Evolutionary conservation across 2,888 invertebrate genomes (phyloP), one percentile per base, ranked within the genome.

Genomic region (Panzeria rudis): DNA sequence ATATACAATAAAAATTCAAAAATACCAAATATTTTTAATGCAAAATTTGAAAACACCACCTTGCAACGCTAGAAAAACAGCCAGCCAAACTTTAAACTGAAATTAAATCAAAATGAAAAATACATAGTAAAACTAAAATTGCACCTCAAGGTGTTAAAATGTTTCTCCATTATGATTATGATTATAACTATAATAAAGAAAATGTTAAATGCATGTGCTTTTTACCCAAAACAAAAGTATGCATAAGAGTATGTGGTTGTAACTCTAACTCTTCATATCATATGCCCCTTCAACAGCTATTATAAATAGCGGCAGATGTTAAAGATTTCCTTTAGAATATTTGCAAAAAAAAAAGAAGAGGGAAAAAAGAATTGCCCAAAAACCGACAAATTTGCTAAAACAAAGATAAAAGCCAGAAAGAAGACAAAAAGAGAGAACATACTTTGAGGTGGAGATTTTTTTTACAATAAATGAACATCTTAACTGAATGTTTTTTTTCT

Each of bases 141-240:
- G 54, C 77, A 81, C 81, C 84, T 84, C 61, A 61, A 84, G 84
- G 84, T 84, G 84, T 84, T 77, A 81, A 84, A 79, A 77, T 81
- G 76, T 61, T 62, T 77, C 61, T 25, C 61, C 64, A 80, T 56
- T 52, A 52, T 71, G 56, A 72, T 52, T 52, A 81, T 52, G 59
- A 68, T 47, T 50, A 80, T 71, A 50, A 61, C 69, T 11, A 20
- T 47, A 59, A 78, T 78, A 75, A 68, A 69, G 47, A 62, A 69
- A 62, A 73, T 50, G 68, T 66, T 72, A 23, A 15, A 35, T 59
- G 59, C n/a, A 50, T 50, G 50, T 13, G n/a, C n/a, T n/a, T 25
- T 35, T 17, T 25, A 38, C 13, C 25, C 38, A 41, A 66, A 41
- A 4, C 15, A 44, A 6, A 44, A 44, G 15, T n/a, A 44, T 44